Percentiles rank a stretch among this genome's conserved stretches.
phyloP scores from a whole-genome alignment of 2,113 vertebrate species.

The Silurus glanis region DNA sequence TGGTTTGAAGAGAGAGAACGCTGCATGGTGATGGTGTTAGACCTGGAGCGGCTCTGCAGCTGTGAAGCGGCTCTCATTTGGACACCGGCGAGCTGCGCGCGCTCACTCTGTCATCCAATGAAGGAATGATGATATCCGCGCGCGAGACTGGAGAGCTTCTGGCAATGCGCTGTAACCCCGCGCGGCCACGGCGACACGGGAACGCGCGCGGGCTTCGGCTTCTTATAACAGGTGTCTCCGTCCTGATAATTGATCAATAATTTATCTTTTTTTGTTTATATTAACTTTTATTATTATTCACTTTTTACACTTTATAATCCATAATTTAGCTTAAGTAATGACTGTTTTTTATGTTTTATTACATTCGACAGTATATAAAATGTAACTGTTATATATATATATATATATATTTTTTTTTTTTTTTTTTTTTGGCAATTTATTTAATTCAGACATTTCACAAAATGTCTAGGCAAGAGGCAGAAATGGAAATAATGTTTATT shows the following conservation, averaged over 20 bases:
- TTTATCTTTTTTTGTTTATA: not conserved
- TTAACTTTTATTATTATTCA: not conserved
- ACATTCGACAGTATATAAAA: not conserved
- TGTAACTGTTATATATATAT: not conserved
- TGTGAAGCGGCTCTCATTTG: not conserved
- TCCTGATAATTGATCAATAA: not conserved
- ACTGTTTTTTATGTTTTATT: not conserved
- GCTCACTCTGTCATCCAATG: conserved; percentile 10
- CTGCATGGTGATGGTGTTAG: not conserved
- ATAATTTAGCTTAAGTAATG: too few species aligned
- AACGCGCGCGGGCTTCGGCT: conserved; percentile 20
- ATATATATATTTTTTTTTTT: too few species aligned
- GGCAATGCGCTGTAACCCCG: not conserved
- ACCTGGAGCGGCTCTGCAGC: conserved; percentile 4
- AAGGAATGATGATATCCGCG: conserved; percentile 25
- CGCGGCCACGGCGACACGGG: conserved; percentile 9
- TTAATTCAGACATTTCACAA: not conserved
- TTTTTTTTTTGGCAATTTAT: not conserved
- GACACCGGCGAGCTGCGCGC: conserved; percentile 21
- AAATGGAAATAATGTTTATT: not conserved
- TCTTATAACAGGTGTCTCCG: not conserved
- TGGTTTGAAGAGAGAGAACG: not conserved
- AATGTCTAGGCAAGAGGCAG: not conserved
- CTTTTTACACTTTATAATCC: not conserved
- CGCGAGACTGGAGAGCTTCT: conserved; percentile 8